Percentiles rank a stretch among this genome's conserved stretches.
phyloP scores from a whole-genome alignment of 2,888 invertebrate genomes.

The Diogma glabrata region DNA sequence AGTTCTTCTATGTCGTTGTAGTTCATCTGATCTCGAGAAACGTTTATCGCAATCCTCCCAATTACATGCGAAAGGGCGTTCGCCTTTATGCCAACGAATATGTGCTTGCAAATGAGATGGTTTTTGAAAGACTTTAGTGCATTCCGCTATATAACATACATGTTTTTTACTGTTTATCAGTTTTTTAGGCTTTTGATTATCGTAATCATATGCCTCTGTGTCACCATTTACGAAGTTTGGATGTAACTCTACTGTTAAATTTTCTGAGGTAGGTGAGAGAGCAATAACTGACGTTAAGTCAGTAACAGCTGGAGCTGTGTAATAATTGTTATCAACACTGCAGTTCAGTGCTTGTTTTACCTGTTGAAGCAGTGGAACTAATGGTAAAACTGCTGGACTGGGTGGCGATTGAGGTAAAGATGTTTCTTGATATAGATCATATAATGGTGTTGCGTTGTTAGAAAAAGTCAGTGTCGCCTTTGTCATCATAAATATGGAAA shows the following conservation, averaged over 20 bases:
- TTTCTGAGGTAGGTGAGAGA: constrained; percentile 16
- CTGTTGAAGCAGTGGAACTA: too few species aligned
- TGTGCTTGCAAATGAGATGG: constrained; percentile 80
- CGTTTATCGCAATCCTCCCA: constrained; percentile 94
- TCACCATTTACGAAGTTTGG: constrained; percentile 31
- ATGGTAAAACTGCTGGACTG: too few species aligned
- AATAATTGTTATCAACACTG: too few species aligned
- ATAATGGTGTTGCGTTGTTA: too few species aligned
- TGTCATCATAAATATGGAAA: too few species aligned
- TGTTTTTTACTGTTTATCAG: constrained; percentile 77
- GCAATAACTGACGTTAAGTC: too few species aligned
- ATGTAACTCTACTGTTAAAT: constrained; percentile 18
- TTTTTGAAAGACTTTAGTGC: constrained; percentile 86
- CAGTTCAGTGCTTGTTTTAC: too few species aligned
- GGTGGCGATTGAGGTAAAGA: too few species aligned
- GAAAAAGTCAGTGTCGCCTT: too few species aligned
- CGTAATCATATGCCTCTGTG: constrained; percentile 28
- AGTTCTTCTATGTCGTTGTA: constrained; percentile 77
- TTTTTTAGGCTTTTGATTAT: constrained; percentile 45
- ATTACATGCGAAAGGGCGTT: constrained; percentile 87
- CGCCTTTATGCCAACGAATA: constrained; percentile 85
- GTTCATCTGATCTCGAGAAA: constrained; percentile 50
- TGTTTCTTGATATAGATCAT: too few species aligned
- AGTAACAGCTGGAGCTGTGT: too few species aligned
- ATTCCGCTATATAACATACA: constrained; percentile 87